A percentile compares a stretch with the other conserved stretches of the same genome.
Evolutionary conservation across 1,140 invertebrate genomes (phyloP).

Genomic region (Pseudachorutes palmiensis): DNA sequence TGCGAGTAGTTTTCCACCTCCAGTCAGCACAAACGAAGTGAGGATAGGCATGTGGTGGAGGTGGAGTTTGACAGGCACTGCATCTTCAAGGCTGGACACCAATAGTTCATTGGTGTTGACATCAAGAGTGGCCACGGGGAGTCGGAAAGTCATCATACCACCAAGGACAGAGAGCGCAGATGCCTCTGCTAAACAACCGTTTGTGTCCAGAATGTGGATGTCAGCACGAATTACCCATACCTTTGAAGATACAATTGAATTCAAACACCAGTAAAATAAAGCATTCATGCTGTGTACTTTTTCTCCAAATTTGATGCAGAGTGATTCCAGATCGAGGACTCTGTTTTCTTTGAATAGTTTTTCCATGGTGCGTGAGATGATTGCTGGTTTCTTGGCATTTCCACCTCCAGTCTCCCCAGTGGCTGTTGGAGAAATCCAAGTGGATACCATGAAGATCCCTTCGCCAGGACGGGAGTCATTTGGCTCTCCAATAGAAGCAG

Average conservation of each 20-base stretch:
- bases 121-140: constrained; percentile 29
- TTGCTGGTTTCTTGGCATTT: constrained; percentile 28
- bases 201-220: constrained; percentile 35
- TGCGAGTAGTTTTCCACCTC: constrained; percentile 18
- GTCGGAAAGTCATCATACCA: constrained; percentile 30
- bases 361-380: constrained; percentile 31
- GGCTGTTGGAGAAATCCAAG: constrained; percentile 36
- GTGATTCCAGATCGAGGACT: constrained; percentile 34
- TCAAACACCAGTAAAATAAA: constrained; percentile 1
- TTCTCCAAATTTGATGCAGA: constrained; percentile 38
- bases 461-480: constrained; percentile 34
- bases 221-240: constrained; percentile 36
- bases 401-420: constrained; percentile 35
- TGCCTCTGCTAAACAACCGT: constrained; percentile 36
- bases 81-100: constrained; percentile 28
- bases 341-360: constrained; percentile 34
- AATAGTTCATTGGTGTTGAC: constrained; percentile 26
- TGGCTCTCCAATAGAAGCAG: constrained; percentile 33
- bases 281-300: constrained; percentile 17
- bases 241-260: constrained; percentile 16
- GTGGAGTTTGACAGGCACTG: constrained; percentile 28
- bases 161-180: constrained; percentile 31
- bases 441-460: constrained; percentile 32
- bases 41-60: constrained; percentile 31
- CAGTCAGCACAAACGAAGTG: constrained; percentile 28